Evolutionary conservation across 2,888 invertebrate genomes (phyloP).

Genomic region (Euspilapteryx auroguttella): DNA sequence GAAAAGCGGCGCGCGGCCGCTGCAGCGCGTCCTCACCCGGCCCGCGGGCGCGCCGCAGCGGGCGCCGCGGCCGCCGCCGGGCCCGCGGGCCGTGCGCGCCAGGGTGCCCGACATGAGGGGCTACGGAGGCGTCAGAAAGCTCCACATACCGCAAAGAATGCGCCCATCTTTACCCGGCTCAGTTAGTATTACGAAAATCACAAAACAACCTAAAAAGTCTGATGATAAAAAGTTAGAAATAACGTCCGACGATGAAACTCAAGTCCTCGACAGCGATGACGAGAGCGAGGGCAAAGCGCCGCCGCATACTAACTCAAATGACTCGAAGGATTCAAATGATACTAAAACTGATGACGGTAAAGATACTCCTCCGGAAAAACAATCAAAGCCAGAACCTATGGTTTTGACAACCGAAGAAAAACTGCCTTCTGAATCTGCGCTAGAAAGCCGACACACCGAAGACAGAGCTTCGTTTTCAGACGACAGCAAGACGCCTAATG

Average conservation of each 20-base stretch:
- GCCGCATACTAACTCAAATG: background rate
- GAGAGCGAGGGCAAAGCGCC: constrained; percentile 11
- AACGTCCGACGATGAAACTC: constrained; percentile 38
- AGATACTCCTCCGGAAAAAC: constrained; percentile 5
- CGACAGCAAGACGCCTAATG: constrained; percentile 11
- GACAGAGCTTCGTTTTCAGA: constrained; percentile 11
- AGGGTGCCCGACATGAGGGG: constrained; percentile 26
- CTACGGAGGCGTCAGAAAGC: constrained; percentile 29
- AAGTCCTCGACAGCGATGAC: constrained; percentile 43
- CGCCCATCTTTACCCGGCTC: constrained; percentile 38
- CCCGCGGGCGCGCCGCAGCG: constrained; percentile 32
- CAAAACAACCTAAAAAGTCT: constrained; percentile 25
- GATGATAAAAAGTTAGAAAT: constrained; percentile 18
- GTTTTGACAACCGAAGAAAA: constrained; percentile 47
- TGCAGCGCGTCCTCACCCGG: constrained; percentile 32
- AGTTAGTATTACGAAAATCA: constrained; percentile 45
- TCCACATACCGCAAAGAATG: constrained; percentile 22
- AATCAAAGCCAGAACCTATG: constrained; percentile 15
- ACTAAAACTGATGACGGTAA: constrained; percentile 6
- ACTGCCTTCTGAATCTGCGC: constrained; percentile 35
- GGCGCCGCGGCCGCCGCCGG: constrained; percentile 29
- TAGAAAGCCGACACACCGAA: constrained; percentile 25
- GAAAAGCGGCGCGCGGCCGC: constrained; percentile 34
- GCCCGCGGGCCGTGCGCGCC: constrained; percentile 38
- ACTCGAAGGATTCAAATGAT: background rate